Conservation (phyloP, 2,113 vertebrate genomes). For the Nyctereutes procyonoides region DNA sequence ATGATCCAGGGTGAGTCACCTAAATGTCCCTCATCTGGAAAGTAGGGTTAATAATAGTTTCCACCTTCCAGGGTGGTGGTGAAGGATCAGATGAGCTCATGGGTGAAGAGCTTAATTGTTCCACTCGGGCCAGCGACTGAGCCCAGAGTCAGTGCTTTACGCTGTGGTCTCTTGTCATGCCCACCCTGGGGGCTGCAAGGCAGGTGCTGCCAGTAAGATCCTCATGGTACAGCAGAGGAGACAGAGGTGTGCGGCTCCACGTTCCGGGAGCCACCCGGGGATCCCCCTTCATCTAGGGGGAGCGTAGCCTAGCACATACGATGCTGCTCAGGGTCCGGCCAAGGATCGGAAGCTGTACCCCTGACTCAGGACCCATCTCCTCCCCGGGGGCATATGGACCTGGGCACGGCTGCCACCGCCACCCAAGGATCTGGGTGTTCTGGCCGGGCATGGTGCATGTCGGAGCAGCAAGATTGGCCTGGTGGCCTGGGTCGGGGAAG, state of each 20-base stretch:
- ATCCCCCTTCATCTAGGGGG: background rate
- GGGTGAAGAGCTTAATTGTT: background rate
- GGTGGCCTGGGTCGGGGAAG: background rate
- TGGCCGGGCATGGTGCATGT: background rate
- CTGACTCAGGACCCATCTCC: background rate
- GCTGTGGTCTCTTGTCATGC: background rate
- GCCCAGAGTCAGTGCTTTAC: background rate
- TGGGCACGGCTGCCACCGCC: fast-evolving
- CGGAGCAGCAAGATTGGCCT: background rate
- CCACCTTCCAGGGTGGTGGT: background rate
- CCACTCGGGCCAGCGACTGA: background rate
- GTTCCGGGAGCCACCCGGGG: fast-evolving
- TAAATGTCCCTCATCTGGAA: constrained; percentile 25
- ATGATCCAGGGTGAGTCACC: constrained; percentile 7
- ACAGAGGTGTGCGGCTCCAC: background rate
- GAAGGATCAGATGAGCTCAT: background rate
- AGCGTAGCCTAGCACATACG: fast-evolving
- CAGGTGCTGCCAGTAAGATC: fast-evolving
- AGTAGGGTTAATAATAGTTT: background rate
- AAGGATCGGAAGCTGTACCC: fast-evolving
- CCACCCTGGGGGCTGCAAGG: fast-evolving
- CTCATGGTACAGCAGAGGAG: fast-evolving
- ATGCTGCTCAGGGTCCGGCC: background rate
- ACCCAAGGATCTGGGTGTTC: background rate
- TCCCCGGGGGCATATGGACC: background rate